Percentiles rank a stretch among this genome's conserved stretches.
These are phyloP conservation scores for Pampus argenteus DNA, from an alignment of 2,797 vertebrate species.

Conservation along the genomic window DNA sequence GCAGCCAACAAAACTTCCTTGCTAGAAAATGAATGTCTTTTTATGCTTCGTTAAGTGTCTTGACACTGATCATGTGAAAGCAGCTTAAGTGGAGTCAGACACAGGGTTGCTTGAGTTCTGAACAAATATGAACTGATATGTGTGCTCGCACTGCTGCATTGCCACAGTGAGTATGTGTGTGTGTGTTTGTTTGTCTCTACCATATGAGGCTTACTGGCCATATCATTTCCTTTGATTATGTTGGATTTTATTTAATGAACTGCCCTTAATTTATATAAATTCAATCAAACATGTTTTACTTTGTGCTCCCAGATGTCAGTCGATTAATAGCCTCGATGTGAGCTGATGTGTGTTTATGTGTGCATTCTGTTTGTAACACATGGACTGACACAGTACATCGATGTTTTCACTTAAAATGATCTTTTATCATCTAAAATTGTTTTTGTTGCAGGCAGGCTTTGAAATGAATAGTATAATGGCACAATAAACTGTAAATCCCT, in stretches of 20 bases:
- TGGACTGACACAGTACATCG: slow-evolving; percentile 20
- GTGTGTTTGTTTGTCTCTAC: slow-evolving; percentile 12
- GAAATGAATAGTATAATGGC: slow-evolving; percentile 70
- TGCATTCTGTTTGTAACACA: slow-evolving; percentile 24
- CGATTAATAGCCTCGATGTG: slow-evolving; percentile 31
- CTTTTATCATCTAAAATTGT: slow-evolving; percentile 69
- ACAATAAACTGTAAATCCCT: slow-evolving; percentile 72
- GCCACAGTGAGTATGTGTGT: neutral
- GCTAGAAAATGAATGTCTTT: neutral
- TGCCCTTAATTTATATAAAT: slow-evolving; percentile 25
- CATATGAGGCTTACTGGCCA: neutral
- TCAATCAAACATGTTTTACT: slow-evolving; percentile 38
- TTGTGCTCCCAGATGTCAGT: slow-evolving; percentile 21
- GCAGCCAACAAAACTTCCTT: neutral
- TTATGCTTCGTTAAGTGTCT: slow-evolving; percentile 1
- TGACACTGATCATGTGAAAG: slow-evolving; percentile 2
- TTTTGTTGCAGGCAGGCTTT: slow-evolving; percentile 71
- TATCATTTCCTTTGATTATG: slow-evolving; percentile 29
- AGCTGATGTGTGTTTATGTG: slow-evolving; percentile 33
- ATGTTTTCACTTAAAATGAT: slow-evolving; percentile 64
- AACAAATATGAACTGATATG: neutral
- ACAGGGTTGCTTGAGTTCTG: slow-evolving; percentile 4
- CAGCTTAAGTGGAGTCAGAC: slow-evolving; percentile 14
- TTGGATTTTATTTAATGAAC: slow-evolving; percentile 15
- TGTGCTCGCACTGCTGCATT: neutral